These are phyloP conservation scores for Parnassius glacialis DNA, from an alignment of 2,888 invertebrate genomes.

Conservation along the genomic window DNA sequence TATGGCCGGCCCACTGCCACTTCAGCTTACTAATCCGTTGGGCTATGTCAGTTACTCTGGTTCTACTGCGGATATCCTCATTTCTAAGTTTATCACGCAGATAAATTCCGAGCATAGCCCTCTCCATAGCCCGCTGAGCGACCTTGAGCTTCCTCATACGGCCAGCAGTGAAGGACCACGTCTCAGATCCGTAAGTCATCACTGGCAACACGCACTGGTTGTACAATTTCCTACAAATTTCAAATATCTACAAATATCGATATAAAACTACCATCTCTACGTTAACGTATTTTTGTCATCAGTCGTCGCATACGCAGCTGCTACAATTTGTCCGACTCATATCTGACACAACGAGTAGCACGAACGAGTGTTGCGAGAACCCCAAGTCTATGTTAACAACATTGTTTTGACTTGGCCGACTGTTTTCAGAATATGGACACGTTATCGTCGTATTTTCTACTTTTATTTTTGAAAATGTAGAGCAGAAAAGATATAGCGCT, in stretches of 20 bases:
- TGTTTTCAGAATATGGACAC: slow-evolving; percentile 57
- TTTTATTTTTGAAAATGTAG: slow-evolving; percentile 29
- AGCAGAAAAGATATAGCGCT: not conserved
- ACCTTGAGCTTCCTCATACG: too few relatives aligned
- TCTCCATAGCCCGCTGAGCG: too few relatives aligned
- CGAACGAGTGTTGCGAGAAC: slow-evolving; percentile 49
- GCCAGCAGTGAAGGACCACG: too few relatives aligned
- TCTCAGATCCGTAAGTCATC: too few relatives aligned
- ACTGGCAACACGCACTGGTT: too few relatives aligned
- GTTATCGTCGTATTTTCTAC: slow-evolving; percentile 9
- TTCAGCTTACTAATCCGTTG: too few relatives aligned
- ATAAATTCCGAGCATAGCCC: too few relatives aligned
- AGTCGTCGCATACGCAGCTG: slow-evolving; percentile 65
- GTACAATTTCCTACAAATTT: too few relatives aligned
- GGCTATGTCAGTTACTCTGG: too few relatives aligned
- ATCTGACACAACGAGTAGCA: slow-evolving; percentile 45
- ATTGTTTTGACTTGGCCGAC: slow-evolving; percentile 70
- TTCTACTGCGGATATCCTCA: too few relatives aligned
- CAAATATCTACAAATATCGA: slow-evolving; percentile 18
- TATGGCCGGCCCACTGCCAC: too few relatives aligned
- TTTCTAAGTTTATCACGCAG: too few relatives aligned
- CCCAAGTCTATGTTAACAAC: slow-evolving; percentile 68
- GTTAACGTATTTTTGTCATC: slow-evolving; percentile 59
- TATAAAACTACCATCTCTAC: slow-evolving; percentile 39
- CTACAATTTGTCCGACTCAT: slow-evolving; percentile 51